These are phyloP conservation scores for Sylvia atricapilla DNA, from an alignment of 2,113 vertebrate species.

Conservation along the genomic window DNA sequence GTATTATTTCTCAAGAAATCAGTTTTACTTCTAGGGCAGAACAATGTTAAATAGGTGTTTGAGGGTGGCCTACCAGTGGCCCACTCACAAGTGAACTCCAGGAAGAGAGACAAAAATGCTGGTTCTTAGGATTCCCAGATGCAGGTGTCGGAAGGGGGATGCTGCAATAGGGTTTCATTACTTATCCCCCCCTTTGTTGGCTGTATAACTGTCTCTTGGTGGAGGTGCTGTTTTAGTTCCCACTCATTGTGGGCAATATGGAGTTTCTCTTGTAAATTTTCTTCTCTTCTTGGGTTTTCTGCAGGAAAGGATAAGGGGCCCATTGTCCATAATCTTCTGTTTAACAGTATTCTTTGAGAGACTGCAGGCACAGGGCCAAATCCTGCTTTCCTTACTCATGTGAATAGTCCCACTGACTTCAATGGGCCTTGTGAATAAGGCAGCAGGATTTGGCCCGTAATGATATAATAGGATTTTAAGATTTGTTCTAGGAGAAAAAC, in stretches of 20 bases:
- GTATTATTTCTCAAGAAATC: background rate
- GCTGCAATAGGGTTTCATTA: background rate
- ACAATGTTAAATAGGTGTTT: conserved; percentile 7
- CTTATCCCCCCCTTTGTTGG: background rate
- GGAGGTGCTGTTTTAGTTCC: conserved; percentile 38
- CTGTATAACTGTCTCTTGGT: background rate
- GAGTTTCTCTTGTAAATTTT: conserved; percentile 52
- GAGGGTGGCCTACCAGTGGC: conserved; percentile 33
- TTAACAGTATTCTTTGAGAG: conserved; percentile 70
- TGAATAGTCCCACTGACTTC: conserved; percentile 50
- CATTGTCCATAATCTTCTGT: conserved; percentile 67
- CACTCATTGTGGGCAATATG: conserved; percentile 26
- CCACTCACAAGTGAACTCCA: background rate
- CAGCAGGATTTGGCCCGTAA: conserved; percentile 55
- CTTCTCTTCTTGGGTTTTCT: conserved; percentile 56
- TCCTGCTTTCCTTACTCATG: conserved; percentile 57
- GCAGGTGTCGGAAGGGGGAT: background rate
- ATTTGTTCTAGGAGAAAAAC: conserved; percentile 56
- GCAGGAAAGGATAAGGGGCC: conserved; percentile 48
- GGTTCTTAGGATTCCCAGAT: background rate
- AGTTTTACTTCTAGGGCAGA: conserved; percentile 6
- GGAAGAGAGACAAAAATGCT: background rate
- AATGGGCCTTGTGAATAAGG: conserved; percentile 60
- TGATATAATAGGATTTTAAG: conserved; percentile 67
- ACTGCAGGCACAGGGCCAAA: conserved; percentile 61